phyloP scores from a whole-genome alignment of 2,113 vertebrate species.

The Callochromis pleurospilus region DNA sequence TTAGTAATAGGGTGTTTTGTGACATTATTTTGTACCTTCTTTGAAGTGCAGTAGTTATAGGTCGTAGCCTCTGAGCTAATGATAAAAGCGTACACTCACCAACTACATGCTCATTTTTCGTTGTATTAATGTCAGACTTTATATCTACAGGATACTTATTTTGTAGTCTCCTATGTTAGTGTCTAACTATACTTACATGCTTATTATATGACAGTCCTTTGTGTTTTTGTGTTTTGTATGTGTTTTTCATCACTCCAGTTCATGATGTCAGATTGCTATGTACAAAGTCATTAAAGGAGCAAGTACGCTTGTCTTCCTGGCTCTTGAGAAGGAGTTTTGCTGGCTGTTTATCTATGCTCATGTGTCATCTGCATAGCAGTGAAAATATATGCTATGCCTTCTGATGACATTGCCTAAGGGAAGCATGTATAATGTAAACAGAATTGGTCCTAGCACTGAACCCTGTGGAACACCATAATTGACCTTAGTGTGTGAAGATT shows the following conservation, averaged over 20 bases:
- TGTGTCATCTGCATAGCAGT: not conserved
- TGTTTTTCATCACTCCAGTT: not conserved
- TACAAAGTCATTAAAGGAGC: not conserved
- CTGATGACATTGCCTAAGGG: not conserved
- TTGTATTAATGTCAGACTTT: not conserved
- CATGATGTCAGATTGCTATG: not conserved
- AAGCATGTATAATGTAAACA: not conserved
- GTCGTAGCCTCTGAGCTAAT: not conserved
- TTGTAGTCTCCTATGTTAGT: not conserved
- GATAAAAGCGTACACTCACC: not conserved
- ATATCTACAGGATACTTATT: not conserved
- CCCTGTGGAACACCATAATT: not conserved
- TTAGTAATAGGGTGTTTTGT: not conserved
- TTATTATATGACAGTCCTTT: not conserved
- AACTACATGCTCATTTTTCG: not conserved
- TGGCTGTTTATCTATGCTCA: not conserved
- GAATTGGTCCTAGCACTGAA: not conserved
- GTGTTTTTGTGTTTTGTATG: not conserved
- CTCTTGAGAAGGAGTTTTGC: not conserved
- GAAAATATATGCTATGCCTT: not conserved
- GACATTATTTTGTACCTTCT: not conserved
- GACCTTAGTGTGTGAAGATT: not conserved
- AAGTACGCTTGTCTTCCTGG: not conserved
- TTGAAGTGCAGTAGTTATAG: not conserved
- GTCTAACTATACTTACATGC: not conserved